Evolutionary conservation across 1,140 invertebrate genomes (phyloP), one percentile per base, ranked within the genome.

Genomic region (Aricia agestis): DNA sequence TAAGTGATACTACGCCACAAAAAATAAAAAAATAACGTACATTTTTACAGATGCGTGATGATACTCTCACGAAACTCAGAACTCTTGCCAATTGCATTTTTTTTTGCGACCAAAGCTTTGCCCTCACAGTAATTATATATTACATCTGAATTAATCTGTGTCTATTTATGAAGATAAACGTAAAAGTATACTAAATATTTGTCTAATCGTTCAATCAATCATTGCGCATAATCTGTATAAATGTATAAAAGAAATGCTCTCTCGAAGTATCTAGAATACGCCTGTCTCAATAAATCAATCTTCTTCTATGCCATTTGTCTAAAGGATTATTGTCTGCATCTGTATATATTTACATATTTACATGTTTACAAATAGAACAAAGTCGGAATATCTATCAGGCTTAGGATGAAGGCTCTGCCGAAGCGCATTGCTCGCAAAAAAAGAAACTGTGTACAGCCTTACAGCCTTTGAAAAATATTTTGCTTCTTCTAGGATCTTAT

Each of bases 211-310:
- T 15, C 45, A 52, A 52, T 52, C 45, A 52, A 52, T 52, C 45
- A 52, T 13, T 13, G 11, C 10, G 45, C 45, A 13, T 13, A 52
- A 52, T 52, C 45, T 10, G 11, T 52, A 52, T 52, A 52, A 52
- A 52, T 52, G 45, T 52, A 52, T 52, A 52, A 52, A 52, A 52
- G 11, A 52, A 52, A 15, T 52, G 45, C 45, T 13, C 45, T 36
- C 45, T 52, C 45, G 45, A 52, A 52, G 13, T 52, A 52, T 52
- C 45, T 13, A 15, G 45, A 52, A 52, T 11, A 9, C 9, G 13
- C 11, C 45, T 52, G 45, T 52, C 45, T 52, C 45, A 52, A 52
- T 52, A 52, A 52, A 52, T 52, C 45, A 52, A 52, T 52, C 45
- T 52, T 52, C 45, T 9, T 15, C 45, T 4, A 15, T 52, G 45